A percentile compares a stretch with the other conserved stretches of the same genome.
Evolutionary conservation across 2,113 vertebrate genomes (phyloP).

Genomic region (Hystrix brachyura): DNA sequence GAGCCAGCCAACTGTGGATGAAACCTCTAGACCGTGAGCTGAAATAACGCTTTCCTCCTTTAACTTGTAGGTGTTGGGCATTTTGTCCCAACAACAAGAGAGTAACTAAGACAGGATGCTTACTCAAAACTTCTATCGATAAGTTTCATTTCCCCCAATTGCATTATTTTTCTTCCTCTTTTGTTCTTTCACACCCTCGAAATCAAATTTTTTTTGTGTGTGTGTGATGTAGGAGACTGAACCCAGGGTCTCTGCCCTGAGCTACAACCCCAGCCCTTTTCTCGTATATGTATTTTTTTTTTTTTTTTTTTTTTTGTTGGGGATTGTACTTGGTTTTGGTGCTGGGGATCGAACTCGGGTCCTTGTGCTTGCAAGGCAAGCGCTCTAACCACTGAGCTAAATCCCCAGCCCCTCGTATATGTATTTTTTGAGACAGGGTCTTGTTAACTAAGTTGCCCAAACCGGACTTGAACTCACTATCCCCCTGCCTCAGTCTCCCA

Average conservation of each 20-base stretch:
- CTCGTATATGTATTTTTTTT: background rate
- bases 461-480: background rate
- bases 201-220: background rate
- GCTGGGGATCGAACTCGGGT: too few relatives aligned
- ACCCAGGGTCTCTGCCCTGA: background rate
- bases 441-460: background rate
- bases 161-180: background rate
- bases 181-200: background rate
- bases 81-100: background rate
- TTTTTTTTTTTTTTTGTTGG: too few relatives aligned
- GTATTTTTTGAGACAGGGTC: background rate
- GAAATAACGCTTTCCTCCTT: background rate
- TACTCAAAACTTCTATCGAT: background rate
- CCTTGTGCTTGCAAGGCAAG: too few relatives aligned
- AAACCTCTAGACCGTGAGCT: background rate
- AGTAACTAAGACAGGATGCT: background rate
- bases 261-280: background rate
- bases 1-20: background rate
- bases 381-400: too few relatives aligned
- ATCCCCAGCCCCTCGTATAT: background rate
- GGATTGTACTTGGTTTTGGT: too few relatives aligned
- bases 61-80: background rate
- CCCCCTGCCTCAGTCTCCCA: background rate
- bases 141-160: background rate
- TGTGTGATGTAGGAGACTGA: background rate